Conservation (phyloP, 35 echinoderm and acorn worm species). For the Patiria miniata region DNA sequence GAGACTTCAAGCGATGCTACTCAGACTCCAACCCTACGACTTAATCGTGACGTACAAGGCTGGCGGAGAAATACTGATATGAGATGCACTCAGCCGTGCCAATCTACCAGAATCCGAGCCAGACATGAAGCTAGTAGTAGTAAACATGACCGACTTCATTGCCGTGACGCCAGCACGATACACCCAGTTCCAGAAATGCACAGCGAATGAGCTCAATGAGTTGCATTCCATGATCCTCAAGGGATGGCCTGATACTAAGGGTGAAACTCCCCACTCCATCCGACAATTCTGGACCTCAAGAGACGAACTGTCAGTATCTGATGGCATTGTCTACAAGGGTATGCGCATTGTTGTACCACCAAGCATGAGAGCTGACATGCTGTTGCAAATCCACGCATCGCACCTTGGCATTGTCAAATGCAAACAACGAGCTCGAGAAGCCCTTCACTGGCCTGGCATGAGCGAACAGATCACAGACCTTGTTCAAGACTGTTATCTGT, state of each 20-base stretch:
- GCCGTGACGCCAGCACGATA: conserved; percentile 53
- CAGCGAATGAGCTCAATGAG: conserved; percentile 57
- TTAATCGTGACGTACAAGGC: conserved; percentile 50
- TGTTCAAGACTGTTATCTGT: too few relatives aligned
- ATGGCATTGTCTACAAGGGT: not conserved
- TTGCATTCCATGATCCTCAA: conserved; percentile 50
- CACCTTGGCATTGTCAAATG: too few relatives aligned
- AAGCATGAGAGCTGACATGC: conserved; percentile 27
- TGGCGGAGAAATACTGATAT: conserved; percentile 54
- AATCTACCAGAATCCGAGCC: conserved; percentile 45
- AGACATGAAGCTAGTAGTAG: conserved; percentile 32
- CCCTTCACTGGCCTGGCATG: too few relatives aligned
- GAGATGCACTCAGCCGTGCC: conserved; percentile 57
- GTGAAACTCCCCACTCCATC: conserved; percentile 48
- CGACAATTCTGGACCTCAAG: conserved; percentile 61
- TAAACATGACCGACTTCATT: conserved; percentile 61
- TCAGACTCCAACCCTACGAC: conserved; percentile 68
- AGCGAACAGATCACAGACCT: too few relatives aligned
- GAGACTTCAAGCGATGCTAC: conserved; percentile 78
- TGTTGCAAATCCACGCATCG: too few relatives aligned
- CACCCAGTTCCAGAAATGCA: conserved; percentile 50
- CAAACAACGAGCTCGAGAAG: too few relatives aligned
- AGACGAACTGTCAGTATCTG: conserved; percentile 56
- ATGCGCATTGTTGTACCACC: conserved; percentile 4
- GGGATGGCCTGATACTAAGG: conserved; percentile 77